phyloP scores from a whole-genome alignment of 2,113 vertebrate species.

The Bufo bufo region DNA sequence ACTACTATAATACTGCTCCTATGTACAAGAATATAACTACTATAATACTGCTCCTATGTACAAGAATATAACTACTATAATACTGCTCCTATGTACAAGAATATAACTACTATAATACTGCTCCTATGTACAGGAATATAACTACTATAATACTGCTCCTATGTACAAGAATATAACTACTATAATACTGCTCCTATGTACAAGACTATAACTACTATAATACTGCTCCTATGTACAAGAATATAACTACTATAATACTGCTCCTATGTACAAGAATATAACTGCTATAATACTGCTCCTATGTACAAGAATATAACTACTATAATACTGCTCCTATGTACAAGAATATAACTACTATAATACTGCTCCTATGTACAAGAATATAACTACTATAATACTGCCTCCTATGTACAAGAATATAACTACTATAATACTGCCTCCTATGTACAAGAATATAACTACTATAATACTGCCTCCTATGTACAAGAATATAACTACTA shows the following conservation, averaged over 20 bases:
- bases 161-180: conserved; percentile 6
- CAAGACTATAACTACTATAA: conserved; percentile 13
- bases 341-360: conserved; percentile 16
- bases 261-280: too few relatives aligned
- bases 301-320: not conserved
- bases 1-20: not conserved
- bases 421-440: not conserved
- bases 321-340: not conserved
- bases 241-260: not conserved
- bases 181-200: not conserved
- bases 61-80: too few relatives aligned
- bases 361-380: conserved; percentile 9
- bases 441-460: not conserved
- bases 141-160: conserved; percentile 17
- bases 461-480: conserved; percentile 3
- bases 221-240: not conserved
- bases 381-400: conserved; percentile 7
- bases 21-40: not conserved
- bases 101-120: conserved; percentile 3
- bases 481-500: not conserved
- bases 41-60: not conserved
- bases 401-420: not conserved
- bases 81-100: not conserved
- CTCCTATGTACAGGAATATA: not conserved
- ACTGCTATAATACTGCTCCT: conserved; percentile 1